These are phyloP conservation scores for Cephus pulcher DNA, from an alignment of 2,888 invertebrate genomes.

Conservation along the genomic window DNA sequence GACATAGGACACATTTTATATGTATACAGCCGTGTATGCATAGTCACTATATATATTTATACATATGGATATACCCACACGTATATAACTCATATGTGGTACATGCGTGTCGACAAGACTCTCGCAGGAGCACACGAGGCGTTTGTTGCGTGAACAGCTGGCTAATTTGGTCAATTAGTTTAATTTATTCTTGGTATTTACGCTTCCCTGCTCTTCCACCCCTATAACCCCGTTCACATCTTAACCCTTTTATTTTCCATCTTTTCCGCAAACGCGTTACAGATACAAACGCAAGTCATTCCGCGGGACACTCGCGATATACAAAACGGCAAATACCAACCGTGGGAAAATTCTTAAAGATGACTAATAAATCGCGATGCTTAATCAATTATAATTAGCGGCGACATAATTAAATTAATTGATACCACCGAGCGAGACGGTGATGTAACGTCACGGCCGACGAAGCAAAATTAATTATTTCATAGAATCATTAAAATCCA, in stretches of 20 bases:
- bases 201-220: constrained; percentile 33
- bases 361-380: background rate
- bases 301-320: background rate
- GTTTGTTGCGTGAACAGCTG: constrained; percentile 54
- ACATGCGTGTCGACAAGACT: background rate
- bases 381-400: background rate
- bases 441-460: background rate
- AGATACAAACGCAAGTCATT: background rate
- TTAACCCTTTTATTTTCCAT: constrained; percentile 11
- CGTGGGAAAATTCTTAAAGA: background rate
- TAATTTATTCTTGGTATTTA: constrained; percentile 59
- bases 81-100: background rate
- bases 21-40: constrained; percentile 1
- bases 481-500: background rate
- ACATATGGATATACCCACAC: background rate
- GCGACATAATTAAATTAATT: background rate
- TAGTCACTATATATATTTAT: background rate
- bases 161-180: constrained; percentile 61
- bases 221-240: constrained; percentile 19
- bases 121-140: constrained; percentile 2
- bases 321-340: background rate
- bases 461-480: background rate
- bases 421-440: background rate
- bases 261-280: background rate
- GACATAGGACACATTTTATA: constrained; percentile 6